Conservation (phyloP, 2,113 vertebrate species). For the Himantopus leucocephalus region DNA sequence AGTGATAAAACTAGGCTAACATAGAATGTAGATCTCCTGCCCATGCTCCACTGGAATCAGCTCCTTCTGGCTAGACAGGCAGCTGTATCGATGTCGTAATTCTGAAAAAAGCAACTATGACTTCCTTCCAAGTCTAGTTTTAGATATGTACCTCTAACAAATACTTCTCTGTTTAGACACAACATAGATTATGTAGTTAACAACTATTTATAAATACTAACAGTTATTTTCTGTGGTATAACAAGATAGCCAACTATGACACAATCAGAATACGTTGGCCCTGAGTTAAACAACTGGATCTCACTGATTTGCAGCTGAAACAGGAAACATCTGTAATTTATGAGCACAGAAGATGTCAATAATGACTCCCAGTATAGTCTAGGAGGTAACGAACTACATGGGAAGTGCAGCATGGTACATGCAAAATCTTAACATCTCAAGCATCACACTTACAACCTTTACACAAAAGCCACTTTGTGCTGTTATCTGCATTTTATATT, state of each 20-base stretch:
- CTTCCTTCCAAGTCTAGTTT: constrained; percentile 41
- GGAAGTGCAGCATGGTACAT: neutral
- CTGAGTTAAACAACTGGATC: constrained; percentile 1
- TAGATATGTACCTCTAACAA: constrained; percentile 49
- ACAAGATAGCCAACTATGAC: constrained; percentile 40
- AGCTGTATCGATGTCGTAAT: neutral
- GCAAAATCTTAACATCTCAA: neutral
- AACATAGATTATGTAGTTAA: neutral
- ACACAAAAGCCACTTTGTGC: neutral
- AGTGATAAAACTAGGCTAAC: neutral
- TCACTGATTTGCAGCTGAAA: constrained; percentile 44
- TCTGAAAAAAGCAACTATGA: neutral
- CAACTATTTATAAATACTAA: constrained; percentile 41
- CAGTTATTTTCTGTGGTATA: constrained; percentile 14
- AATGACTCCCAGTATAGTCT: neutral
- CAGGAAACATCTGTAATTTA: constrained; percentile 63
- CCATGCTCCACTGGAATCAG: neutral
- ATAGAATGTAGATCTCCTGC: neutral
- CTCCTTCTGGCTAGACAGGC: constrained; percentile 9
- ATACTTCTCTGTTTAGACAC: constrained; percentile 16
- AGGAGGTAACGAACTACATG: neutral
- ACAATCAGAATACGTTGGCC: neutral
- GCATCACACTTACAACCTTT: neutral
- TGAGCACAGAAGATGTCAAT: neutral
- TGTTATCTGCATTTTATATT: neutral